Evolutionary conservation across 2,888 invertebrate species (phyloP).

Genomic region (Uloborus plumipes): DNA sequence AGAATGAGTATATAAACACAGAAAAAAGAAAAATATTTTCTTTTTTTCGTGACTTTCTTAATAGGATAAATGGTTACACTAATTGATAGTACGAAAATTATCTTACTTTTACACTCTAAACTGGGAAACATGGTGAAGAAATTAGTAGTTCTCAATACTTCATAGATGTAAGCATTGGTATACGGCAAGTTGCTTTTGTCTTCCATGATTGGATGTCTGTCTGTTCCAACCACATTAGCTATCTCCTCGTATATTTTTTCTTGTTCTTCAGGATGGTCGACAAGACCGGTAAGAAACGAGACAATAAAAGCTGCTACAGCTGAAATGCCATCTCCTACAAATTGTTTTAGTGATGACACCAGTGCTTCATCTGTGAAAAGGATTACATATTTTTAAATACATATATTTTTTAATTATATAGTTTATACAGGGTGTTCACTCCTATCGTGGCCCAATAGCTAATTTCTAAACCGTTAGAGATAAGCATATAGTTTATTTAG

Average conservation of each 20-base stretch:
- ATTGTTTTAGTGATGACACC: neutral
- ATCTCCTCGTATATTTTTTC: slow-evolving; percentile 26
- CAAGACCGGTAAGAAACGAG: neutral
- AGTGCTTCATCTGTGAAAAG: slow-evolving; percentile 8
- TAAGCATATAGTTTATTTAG: too few species aligned
- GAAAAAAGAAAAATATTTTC: too few species aligned
- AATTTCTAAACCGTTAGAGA: too few species aligned
- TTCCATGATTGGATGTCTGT: slow-evolving; percentile 22
- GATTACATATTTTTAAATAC: too few species aligned
- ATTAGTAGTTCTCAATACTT: slow-evolving; percentile 11
- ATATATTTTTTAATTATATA: too few species aligned
- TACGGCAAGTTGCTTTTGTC: slow-evolving; percentile 28
- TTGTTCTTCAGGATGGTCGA: slow-evolving; percentile 33
- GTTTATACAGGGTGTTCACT: too few species aligned
- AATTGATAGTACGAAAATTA: too few species aligned
- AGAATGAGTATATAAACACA: too few species aligned
- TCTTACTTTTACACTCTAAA: slow-evolving; percentile 32
- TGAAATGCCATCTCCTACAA: slow-evolving; percentile 13
- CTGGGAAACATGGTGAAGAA: slow-evolving; percentile 25
- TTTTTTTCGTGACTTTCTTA: too few species aligned
- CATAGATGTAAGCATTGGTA: slow-evolving; percentile 30
- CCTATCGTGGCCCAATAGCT: too few species aligned
- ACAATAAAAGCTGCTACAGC: slow-evolving; percentile 2
- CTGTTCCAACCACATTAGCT: slow-evolving; percentile 14
- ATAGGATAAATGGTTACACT: too few species aligned